Base-by-base conservation (phyloP, 2,113 vertebrate genomes). In the Symphodus melops region DNA sequence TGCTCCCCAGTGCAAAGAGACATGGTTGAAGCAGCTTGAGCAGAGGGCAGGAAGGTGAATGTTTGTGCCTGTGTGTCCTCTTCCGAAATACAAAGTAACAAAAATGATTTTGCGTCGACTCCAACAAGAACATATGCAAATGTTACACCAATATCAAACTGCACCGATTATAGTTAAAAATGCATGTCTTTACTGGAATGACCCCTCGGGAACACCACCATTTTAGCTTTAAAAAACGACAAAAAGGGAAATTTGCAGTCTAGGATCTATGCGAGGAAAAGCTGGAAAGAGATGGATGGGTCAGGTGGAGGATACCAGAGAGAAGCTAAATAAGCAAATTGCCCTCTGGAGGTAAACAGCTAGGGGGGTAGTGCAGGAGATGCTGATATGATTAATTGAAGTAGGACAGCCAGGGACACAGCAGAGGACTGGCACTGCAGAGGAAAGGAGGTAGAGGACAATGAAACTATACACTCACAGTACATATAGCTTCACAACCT, bases 361-460 rank as follows among this genome's bases (percentile, higher is more conserved):
- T 58, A 60, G 19, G 74, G 63, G 79, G 80, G 84, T 79, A 64
- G 80, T 49, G 76, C 19, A 20, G 76, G 80, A 84, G 86, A 91
- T 78, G 86, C 81, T 90, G 68, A 89, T 90, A 90, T 93, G 90
- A 93, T 91, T 91, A 92, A 91, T 91, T 91, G 85, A 92, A 93
- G 86, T 89, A 91, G 91, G 91, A 91, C 91, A 89, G 61, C 75
- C 83, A 89, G 89, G 89, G 91, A 90, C 89, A 78, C 78, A 56
- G 79, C n/a, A 88, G 81, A 89, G 81, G 86, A 78, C 79, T 78
- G 1, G 73, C 72, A 76, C 61, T 88, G 83, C 89, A 84, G 84
- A 72, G 84, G 55, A 84, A 88, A 84, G 10, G 25, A 87, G 79
- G 81, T 89, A 84, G 88, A 93, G 92, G 92, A 92, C 90, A 79